These are phyloP conservation scores for Seriola quinqueradiata DNA, from an alignment of 2,113 vertebrate species.

Conservation along the genomic window DNA sequence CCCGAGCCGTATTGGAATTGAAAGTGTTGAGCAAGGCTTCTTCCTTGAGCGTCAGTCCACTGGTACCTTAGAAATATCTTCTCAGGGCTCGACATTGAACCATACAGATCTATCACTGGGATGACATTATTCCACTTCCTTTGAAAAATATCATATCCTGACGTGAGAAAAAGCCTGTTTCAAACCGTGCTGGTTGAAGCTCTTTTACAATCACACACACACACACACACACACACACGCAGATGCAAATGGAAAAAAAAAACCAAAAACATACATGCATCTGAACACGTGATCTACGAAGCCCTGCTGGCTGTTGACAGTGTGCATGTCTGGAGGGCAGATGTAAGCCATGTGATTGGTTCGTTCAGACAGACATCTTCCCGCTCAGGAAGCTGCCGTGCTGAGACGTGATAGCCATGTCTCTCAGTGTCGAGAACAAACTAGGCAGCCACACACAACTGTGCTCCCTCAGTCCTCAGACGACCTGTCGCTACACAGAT, in stretches of 20 bases:
- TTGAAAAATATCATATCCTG: slow-evolving; percentile 2
- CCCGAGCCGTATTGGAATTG: not conserved
- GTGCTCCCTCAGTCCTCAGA: slow-evolving; percentile 3
- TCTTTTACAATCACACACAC: not conserved
- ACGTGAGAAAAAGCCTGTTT: slow-evolving; percentile 3
- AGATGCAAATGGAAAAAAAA: no score
- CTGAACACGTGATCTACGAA: not conserved
- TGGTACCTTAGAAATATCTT: not conserved
- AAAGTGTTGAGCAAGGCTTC: not conserved
- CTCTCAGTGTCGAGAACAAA: not conserved
- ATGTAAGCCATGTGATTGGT: slow-evolving; percentile 1
- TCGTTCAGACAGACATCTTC: not conserved
- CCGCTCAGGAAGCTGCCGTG: not conserved
- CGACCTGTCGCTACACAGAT: not conserved
- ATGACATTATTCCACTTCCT: slow-evolving; percentile 9
- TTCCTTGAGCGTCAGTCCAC: not conserved
- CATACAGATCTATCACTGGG: not conserved
- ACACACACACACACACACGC: not conserved
- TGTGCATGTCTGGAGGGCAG: not conserved
- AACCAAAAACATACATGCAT: not conserved
- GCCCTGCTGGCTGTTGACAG: no score
- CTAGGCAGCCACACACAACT: not conserved
- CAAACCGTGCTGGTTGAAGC: not conserved
- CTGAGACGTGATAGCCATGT: not conserved
- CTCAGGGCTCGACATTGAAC: slow-evolving; percentile 3